Evolutionary conservation across 2,888 invertebrate species (phyloP).

Genomic region (Strigamia crassipes): DNA sequence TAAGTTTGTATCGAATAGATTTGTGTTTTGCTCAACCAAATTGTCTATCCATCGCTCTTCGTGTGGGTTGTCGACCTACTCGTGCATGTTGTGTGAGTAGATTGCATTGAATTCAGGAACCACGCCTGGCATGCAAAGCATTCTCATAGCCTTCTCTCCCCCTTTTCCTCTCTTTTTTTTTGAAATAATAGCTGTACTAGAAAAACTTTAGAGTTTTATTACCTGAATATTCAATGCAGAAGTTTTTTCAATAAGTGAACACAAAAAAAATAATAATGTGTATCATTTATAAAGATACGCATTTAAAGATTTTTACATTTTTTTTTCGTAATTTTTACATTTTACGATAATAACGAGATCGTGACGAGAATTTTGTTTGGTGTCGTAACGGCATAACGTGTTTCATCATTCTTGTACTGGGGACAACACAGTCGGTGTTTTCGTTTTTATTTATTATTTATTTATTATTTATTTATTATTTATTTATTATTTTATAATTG

Average conservation of each 20-base stretch:
- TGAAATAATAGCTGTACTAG: background rate
- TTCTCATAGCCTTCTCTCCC: conserved; percentile 9
- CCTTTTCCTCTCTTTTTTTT: background rate
- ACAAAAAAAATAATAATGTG: background rate
- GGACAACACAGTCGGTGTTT: too few species aligned
- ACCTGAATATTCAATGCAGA: background rate
- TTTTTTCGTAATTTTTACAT: background rate
- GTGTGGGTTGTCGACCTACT: conserved; percentile 36
- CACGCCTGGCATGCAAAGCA: conserved; percentile 40
- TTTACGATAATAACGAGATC: background rate
- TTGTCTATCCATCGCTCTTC: conserved; percentile 32
- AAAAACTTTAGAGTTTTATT: background rate
- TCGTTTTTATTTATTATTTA: too few species aligned
- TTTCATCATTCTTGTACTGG: too few species aligned
- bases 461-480: too few species aligned
- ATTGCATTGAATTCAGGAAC: conserved; percentile 39
- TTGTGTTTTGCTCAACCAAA: conserved; percentile 10
- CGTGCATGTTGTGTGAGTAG: conserved; percentile 38
- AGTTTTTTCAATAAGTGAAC: background rate
- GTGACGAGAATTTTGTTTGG: too few species aligned
- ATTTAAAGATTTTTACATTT: background rate
- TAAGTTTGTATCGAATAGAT: conserved; percentile 32
- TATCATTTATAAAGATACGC: too few species aligned
- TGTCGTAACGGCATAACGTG: too few species aligned
- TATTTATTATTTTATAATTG: background rate